Evolutionary conservation across 2,797 vertebrate species (phyloP), one percentile per base, ranked within the genome.

Genomic region (Perodicticus potto): DNA sequence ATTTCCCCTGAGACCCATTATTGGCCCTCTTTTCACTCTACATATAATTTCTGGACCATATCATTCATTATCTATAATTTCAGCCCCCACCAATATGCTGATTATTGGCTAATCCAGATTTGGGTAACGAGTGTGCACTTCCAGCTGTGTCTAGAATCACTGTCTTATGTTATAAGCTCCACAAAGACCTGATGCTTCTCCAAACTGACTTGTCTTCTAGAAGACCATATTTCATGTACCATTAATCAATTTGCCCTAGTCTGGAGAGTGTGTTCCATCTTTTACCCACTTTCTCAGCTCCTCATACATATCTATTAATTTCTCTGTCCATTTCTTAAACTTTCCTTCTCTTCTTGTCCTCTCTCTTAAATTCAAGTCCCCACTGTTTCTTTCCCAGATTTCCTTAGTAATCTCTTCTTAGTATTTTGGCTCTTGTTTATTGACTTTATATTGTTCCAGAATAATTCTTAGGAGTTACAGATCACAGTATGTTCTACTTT

Each of bases 301-400:
- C 27, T 84, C 61, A 59, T 45, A 43, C 11, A 32, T 32, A 49
- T 49, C 34, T 72, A 37, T 77, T 49, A 11, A 77, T 76, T 91
- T 16, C 7, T 87, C 92, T 63, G 29, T 22, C 29, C 9, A 7
- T 65, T 12, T 97, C 19, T 25, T 69, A 63, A 78, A 22, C 5
- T 55, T 95, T 94, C 23, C 4, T 95, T 40, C 7, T 88, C 27
- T 7, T 72, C 3, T 89, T 89, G 23, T 77, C 61, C 63, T 49
- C 16, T 34, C 2, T 94, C 25, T 93, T 96, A 63, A 87, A 77
- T 67, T 86, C 57, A 91, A 92, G 63, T 6, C n/a, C 3, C 82
- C 57, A 57, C 29, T 86, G n/a, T 57, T 63, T 84, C 19, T 32
- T 53, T 87, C 32, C 9, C 29, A 86, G 49, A 82, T 59, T 53